phyloP scores from a whole-genome alignment of 64 coral and sea anemone species.

The Orbicella faveolata region DNA sequence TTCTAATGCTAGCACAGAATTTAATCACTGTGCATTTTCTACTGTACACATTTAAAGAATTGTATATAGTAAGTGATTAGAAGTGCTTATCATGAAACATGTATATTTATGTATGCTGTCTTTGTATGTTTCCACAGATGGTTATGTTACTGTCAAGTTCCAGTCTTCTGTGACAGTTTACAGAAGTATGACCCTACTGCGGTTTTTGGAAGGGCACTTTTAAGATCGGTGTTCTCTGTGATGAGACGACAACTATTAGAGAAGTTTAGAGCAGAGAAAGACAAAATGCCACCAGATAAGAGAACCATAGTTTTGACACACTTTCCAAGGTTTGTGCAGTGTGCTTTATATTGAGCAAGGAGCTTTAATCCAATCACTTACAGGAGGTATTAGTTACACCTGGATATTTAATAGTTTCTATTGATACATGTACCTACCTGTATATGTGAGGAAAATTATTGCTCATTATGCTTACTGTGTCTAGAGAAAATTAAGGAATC shows the following conservation, averaged over 20 bases:
- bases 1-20: background rate
- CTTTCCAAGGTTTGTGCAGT: conserved; percentile 78
- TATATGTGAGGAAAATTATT: no score
- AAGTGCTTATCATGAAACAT: no score
- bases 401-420: no score
- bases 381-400: no score
- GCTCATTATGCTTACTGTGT: no score
- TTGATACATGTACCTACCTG: no score
- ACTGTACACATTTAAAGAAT: no score
- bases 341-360: no score
- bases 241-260: conserved; percentile 93
- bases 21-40: background rate
- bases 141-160: conserved; percentile 96
- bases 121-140: conserved; percentile 35
- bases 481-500: no score
- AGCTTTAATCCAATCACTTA: no score
- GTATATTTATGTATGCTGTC: no score
- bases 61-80: no score
- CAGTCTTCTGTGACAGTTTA: conserved; percentile 92
- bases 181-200: conserved; percentile 85
- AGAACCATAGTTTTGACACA: conserved; percentile 97
- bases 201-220: conserved; percentile 89
- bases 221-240: conserved; percentile 88
- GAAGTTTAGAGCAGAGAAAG: conserved; percentile 95
- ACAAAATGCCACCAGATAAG: conserved; percentile 95